Base-by-base conservation (phyloP, 2,797 vertebrate species). In the Clarias laeviceps region DNA sequence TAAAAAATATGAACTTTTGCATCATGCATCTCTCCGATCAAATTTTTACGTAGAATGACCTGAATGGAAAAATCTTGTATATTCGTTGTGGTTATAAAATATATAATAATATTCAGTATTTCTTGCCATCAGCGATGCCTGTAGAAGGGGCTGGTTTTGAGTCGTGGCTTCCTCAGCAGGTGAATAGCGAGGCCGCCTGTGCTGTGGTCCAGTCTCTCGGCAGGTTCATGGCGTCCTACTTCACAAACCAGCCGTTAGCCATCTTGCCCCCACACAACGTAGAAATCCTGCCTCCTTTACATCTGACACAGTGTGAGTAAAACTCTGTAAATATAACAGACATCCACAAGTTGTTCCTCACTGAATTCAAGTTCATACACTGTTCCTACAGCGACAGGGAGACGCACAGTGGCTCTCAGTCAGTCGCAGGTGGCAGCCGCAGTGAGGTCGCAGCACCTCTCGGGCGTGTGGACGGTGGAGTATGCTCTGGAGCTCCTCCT, bases 221-320 rank as follows among this genome's bases (percentile, higher is more conserved):
- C 77, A 95, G 98, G 87, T 99, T 99, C 93, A 99, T 99, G 98
- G 97, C 97, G 0, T 94, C 97, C 40, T 99, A 98, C 87, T 99
- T 99, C 91, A 95, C 97, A 88, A 97, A 97, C 89, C 95, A 94
- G 73, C 92, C 93, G 0, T 96, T 99, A 5, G 94, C 92, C 90
- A 91, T 99, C 82, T 92, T 95, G 24, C 97, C 98, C 0, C 94
- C 98, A 1, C 98, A 99, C 90, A 94, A 82, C 34, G 96, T 99
- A 85, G 93, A 92, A 0, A 24, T 96, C n/a, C 91, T 99, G 78
- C 96, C 95, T 37, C 96, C 98, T 0, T 91, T 99, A 70, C 96
- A 98, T 86, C 80, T 95, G 20, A 92, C 94, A 85, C 90, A 92
- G 91, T 95, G 98, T 99, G 92, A 84, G 91, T 59, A 84, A 77